Percentiles rank a stretch among this genome's conserved stretches.
phyloP scores from a whole-genome alignment of 92 coral and sea anemone genomes.

The Phymanthus crucifer region DNA sequence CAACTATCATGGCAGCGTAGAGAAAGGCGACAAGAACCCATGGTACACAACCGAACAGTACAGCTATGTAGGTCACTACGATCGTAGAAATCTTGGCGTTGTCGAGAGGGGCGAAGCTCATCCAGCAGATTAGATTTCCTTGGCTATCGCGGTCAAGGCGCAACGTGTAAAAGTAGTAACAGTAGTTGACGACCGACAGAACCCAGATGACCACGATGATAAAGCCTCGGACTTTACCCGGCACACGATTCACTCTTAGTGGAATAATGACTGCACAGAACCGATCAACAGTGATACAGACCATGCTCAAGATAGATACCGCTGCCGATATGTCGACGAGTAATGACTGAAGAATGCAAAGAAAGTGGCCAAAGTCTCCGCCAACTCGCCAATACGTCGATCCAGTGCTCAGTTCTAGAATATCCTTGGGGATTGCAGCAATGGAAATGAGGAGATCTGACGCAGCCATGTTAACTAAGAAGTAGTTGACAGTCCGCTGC shows the following conservation, averaged over 20 bases:
- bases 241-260: conserved; percentile 11
- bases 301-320: conserved; percentile 31
- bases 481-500: conserved; percentile 37
- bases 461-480: conserved; percentile 43
- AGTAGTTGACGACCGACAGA: conserved; percentile 19
- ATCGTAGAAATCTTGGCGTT: conserved; percentile 13
- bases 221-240: conserved; percentile 22
- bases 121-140: neutral
- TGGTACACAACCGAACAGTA: conserved; percentile 25
- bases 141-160: conserved; percentile 8
- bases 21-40: conserved; percentile 35
- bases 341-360: conserved; percentile 38
- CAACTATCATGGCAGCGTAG: conserved; percentile 20
- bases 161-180: conserved; percentile 23
- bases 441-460: conserved; percentile 32
- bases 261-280: conserved; percentile 41
- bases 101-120: conserved; percentile 31
- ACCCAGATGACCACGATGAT: conserved; percentile 33
- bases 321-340: conserved; percentile 23
- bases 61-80: conserved; percentile 2
- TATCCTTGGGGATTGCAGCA: conserved; percentile 18
- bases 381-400: conserved; percentile 14
- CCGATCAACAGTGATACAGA: conserved; percentile 40
- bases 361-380: conserved; percentile 21
- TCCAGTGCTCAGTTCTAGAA: conserved; percentile 16